Evolutionary conservation across 2,113 vertebrate species (phyloP).

Genomic region (Cettia cetti): DNA sequence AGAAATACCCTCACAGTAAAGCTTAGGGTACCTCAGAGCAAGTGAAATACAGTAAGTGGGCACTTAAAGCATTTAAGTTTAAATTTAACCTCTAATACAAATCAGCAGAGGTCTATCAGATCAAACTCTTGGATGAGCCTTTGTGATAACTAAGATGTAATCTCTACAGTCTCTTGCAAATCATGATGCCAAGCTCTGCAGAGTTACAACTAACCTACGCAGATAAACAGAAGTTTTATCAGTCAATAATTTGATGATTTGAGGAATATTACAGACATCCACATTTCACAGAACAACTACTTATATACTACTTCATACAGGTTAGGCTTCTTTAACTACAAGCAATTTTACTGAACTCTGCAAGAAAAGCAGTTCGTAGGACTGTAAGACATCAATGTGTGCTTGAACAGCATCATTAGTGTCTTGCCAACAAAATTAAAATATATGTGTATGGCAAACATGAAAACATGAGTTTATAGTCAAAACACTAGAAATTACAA

Average conservation of each 20-base stretch:
- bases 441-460: not conserved
- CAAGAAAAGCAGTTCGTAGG: not conserved
- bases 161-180: not conserved
- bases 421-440: not conserved
- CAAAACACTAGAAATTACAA: not conserved
- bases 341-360: not conserved
- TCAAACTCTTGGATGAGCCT: not conserved
- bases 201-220: not conserved
- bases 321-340: not conserved
- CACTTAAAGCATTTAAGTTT: not conserved
- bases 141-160: not conserved
- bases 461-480: not conserved
- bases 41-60: not conserved
- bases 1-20: not conserved
- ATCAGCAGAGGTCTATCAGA: not conserved
- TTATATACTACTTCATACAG: not conserved
- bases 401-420: not conserved
- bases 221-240: not conserved
- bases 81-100: not conserved
- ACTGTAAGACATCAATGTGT: not conserved
- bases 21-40: not conserved
- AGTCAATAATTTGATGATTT: not conserved
- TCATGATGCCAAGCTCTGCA: not conserved
- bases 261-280: not conserved
- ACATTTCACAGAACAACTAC: not conserved